Evolutionary conservation across 2,888 invertebrate genomes (phyloP), one percentile per base, ranked within the genome.

Genomic region (Pachycephus smyrnensis): DNA sequence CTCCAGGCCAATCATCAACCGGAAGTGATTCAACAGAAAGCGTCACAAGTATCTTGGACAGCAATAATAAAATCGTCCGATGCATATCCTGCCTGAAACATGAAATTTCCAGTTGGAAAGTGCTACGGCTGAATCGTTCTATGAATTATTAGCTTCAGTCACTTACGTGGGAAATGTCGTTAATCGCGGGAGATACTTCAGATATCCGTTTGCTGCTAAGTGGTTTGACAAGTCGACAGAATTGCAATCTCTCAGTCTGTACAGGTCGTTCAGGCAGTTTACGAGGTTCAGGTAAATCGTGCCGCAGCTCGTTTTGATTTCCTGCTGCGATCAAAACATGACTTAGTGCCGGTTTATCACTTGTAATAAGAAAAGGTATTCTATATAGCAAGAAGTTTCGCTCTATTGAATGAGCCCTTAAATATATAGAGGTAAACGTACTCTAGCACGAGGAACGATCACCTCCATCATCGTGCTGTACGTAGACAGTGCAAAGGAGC

Each of bases 151-250:
- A 6, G 40, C 23, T 55, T 23, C 40, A 32, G 71, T 32, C 31
- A 9, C 71, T 71, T 32, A 71, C 71, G 31, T 71, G 71, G 82
- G 78, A 77, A 82, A 68, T n/a, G 55, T 31, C 30, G 82, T 81
- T 71, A 85, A 79, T 68, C 74, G 77, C 36, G 86, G 78, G 68
- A 86, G 82, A 76, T 82, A 83, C 77, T 84, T 85, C 40, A 88
- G 78, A 77, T 84, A 88, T 77, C 87, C 88, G 68, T 85, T 82
- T 33, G 75, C 77, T 3, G 77, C 73, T 80, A 86, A 82, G 73
- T 84, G 82, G 55, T 86, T 86, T 23, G 86, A 86, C 75, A 86
- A 76, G 75, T 87, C 76, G 73, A 81, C 79, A 30, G 32, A 77
- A 69, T 77, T 75, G 69, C 77, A 82, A 31, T 79, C 77, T 33